Percentiles rank a stretch among this genome's conserved stretches.
Conservation (phyloP, 1,140 invertebrate genomes). For the Lepidurus couesii region DNA sequence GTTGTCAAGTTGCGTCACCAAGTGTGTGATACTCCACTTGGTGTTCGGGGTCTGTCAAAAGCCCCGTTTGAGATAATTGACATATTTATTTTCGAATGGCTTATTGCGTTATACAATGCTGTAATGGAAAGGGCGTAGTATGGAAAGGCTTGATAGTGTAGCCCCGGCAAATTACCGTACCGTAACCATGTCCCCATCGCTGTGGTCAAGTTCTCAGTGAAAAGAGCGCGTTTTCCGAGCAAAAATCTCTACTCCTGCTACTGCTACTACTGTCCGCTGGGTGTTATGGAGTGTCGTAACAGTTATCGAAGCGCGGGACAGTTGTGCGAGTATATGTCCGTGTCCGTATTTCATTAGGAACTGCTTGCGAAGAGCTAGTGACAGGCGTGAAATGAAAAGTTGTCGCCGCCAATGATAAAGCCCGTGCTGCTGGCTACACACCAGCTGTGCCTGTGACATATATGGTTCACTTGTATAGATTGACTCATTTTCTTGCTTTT, state of each 20-base stretch:
- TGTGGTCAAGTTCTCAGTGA: no score
- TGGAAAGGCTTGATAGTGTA: no score
- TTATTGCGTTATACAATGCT: no score
- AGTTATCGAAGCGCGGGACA: background rate
- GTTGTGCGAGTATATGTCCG: background rate
- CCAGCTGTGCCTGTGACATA: background rate
- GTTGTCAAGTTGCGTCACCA: no score
- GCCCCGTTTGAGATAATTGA: no score
- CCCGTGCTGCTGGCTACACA: background rate
- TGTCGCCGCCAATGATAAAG: background rate
- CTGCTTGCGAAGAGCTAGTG: background rate
- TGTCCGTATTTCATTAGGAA: background rate
- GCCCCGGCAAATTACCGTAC: no score
- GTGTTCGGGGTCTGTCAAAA: no score
- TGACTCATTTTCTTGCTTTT: background rate
- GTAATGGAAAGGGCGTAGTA: no score
- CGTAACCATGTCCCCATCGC: no score
- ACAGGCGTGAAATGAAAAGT: conserved; percentile 15
- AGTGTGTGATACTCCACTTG: no score
- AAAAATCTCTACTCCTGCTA: background rate
- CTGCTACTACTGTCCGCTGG: background rate
- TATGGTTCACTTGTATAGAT: background rate
- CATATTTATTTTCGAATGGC: no score
- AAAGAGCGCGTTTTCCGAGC: no score
- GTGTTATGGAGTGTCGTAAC: background rate